Evolutionary conservation across 2,113 vertebrate genomes (phyloP), one percentile per base, ranked within the genome.

Genomic region (Microcebus ravelobensis): DNA sequence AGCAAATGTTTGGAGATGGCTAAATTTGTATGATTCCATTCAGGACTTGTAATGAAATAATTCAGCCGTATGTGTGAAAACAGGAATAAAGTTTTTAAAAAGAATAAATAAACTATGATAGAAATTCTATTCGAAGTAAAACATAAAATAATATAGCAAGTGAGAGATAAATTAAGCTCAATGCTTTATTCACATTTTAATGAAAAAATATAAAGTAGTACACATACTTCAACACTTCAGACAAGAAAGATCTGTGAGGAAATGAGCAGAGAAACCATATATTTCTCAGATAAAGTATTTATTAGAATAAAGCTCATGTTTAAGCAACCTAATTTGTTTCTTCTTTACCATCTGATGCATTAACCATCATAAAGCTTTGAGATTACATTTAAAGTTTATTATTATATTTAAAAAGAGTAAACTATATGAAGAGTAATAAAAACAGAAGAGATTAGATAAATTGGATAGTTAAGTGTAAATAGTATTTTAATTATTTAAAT

Each of bases 1-100:
- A 98, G 97, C 88, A 97, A 98, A 98, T 97, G 95, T 97, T 97
- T 98, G 96, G 93, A 98, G 96, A 98, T 96, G 80, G 94, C 90
- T 97, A 95, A 95, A 94, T 96, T 95, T 98, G 93, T 97, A 90
- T 97, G 96, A 96, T 97, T 97, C 96, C 90, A 92, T 96, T 97
- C 92, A 95, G 96, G 86, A 80, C 50, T 95, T 48, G n/a, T 77
- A 97, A 97, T 96, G 94, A 97, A 97, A 96, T 95, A 90, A 89
- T 96, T 95, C n/a, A 95, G 61, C 52, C 65, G 68, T 80, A 94
- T 88, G 95, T 97, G 92, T 96, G 76, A 94, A 97, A 96, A 97
- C 87, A 96, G 87, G 65, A 94, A 94, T 42, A 63, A 14, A 90
- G 52, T 23, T 1, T 21, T 11, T 48, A 67, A 83, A 6, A 13